A percentile compares a stretch with the other conserved stretches of the same genome.
These are phyloP conservation scores for Diprion similis DNA, from an alignment of 1,140 invertebrate genomes.

Conservation along the genomic window DNA sequence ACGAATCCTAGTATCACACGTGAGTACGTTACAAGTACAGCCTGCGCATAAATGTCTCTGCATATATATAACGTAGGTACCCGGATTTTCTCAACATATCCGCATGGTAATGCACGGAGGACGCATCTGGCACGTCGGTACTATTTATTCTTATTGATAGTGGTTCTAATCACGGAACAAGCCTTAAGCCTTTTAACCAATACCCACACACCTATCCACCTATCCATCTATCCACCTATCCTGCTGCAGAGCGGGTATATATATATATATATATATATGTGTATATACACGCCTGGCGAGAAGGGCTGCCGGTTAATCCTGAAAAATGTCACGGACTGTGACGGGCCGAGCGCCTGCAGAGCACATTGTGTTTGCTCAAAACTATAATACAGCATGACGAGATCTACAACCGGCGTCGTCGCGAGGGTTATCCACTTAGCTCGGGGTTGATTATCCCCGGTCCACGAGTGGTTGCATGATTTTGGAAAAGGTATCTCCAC, in stretches of 20 bases:
- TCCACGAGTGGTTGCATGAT: too few species aligned
- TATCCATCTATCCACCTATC: too few species aligned
- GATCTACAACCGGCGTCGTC: too few species aligned
- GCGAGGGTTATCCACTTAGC: too few species aligned
- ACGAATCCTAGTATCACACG: not conserved
- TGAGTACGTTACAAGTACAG: too few species aligned
- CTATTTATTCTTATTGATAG: slow-evolving; percentile 1
- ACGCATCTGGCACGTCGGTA: slow-evolving; percentile 1
- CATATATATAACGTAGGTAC: not conserved
- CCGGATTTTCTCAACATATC: not conserved
- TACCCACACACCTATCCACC: not conserved
- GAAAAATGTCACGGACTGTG: not conserved
- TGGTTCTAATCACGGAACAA: slow-evolving; percentile 1
- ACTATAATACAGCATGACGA: too few species aligned
- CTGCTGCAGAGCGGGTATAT: too few species aligned
- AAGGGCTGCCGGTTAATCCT: not conserved
- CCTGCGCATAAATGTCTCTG: not conserved
- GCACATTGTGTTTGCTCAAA: too few species aligned
- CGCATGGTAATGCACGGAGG: not conserved
- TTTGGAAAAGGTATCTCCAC: too few species aligned
- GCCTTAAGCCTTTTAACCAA: not conserved
- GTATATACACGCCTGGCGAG: not conserved
- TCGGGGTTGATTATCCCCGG: too few species aligned
- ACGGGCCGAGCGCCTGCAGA: not conserved
- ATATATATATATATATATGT: too few species aligned